Base-by-base conservation (phyloP, 2,113 vertebrate genomes). In the Corvus hawaiiensis region DNA sequence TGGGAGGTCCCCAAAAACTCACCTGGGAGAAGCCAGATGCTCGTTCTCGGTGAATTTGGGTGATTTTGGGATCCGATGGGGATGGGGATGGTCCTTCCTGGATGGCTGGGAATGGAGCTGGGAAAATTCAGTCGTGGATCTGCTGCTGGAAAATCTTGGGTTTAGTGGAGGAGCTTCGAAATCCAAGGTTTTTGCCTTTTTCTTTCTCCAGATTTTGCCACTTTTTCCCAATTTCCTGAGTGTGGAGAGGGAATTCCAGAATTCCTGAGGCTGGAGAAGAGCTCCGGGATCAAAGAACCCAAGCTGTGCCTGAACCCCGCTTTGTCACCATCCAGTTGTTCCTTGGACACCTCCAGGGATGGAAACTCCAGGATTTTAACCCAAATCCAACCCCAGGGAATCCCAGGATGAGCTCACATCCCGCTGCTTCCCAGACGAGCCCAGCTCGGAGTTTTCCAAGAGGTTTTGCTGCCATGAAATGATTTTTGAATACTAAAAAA, bases 361-460 rank as follows among this genome's bases (percentile, higher is more conserved):
- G 2, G 14, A 55, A 80, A 80, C 12, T 9, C 43, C 0, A 0
- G 32, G 55, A 20, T n/a, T 87, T 43, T 12, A 13, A 35, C 71
- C 27, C 75, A 16, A 49, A 49, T 6, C 13, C 14, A 6, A 32
- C 0, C 59, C 41, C 46, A 13, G 26, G 43, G 32, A 30, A 28
- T 21, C 35, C 22, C 43, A 5, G 30, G 19, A 13, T 6, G 49
- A 32, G 5, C 17, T 48, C 22, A 3, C 10, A 20, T 18, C n/a
- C 43, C 19, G 2, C 23, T 0, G 2, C 26, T 41, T 2, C 16
- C 14, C 71, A 22, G 35, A 0, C 3, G 1, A 4, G 35, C 14
- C 15, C 48, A 3, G 28, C 55, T 35, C 24, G 0, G 3, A 30
- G n/a, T 14, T 17, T n/a, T 23, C 54, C n/a, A 0, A 4, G 6